A percentile compares a stretch with the other conserved stretches of the same genome.
Conservation (phyloP, 1,140 invertebrate genomes). For the Saccostrea echinata region DNA sequence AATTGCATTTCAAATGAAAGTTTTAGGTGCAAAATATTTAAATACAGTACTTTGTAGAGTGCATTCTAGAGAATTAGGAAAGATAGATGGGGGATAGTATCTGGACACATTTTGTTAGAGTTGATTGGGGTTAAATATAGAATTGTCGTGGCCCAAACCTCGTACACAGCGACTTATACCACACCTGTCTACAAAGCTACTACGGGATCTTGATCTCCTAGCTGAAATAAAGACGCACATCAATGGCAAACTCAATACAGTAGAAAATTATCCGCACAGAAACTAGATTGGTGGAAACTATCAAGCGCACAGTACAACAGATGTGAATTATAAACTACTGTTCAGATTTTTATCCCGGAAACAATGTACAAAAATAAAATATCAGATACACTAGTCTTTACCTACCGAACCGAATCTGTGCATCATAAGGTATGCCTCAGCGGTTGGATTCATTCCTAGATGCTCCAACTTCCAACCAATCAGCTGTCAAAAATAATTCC, state of each 20-base stretch:
- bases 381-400: conserved; percentile 19
- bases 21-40: background rate
- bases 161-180: conserved; percentile 10
- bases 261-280: background rate
- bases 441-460: conserved; percentile 78
- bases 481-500: conserved; percentile 67
- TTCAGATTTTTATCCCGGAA: background rate
- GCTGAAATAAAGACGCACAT: conserved; percentile 9
- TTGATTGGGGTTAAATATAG: background rate
- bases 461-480: conserved; percentile 79
- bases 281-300: too few species aligned
- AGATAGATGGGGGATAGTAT: background rate
- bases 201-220: background rate
- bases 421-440: conserved; percentile 85
- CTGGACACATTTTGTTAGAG: background rate
- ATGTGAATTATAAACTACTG: too few species aligned
- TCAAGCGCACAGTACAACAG: too few species aligned
- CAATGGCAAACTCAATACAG: background rate
- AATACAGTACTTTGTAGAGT: background rate
- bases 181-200: conserved; percentile 16
- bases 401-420: conserved; percentile 93
- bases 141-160: background rate
- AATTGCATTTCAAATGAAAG: background rate
- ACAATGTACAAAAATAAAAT: background rate
- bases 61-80: background rate